These are phyloP conservation scores for Amphiprion percula DNA, from an alignment of 2,113 vertebrate genomes.

Conservation along the genomic window DNA sequence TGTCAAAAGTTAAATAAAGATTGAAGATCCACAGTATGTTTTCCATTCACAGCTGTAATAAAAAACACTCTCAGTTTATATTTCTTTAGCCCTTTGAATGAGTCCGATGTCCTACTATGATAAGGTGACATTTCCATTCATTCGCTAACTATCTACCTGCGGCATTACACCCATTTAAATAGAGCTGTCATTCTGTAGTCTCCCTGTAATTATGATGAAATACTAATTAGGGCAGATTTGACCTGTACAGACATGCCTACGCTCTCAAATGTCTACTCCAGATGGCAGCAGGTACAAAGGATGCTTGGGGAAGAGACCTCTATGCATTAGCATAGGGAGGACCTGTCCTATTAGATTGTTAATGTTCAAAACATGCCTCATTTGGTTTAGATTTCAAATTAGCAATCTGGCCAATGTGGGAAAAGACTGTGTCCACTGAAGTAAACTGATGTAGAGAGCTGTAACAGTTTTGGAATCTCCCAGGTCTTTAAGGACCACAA, in stretches of 20 bases:
- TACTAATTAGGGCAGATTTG: slow-evolving; percentile 75
- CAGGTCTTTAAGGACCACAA: background rate
- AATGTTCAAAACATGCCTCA: slow-evolving; percentile 46
- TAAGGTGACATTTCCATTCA: slow-evolving; percentile 37
- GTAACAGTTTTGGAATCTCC: background rate
- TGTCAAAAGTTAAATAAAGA: background rate
- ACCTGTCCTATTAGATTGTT: slow-evolving; percentile 38
- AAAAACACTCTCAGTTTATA: background rate
- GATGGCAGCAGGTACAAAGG: slow-evolving; percentile 75
- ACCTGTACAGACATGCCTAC: slow-evolving; percentile 69
- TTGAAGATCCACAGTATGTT: background rate
- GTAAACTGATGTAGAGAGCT: background rate
- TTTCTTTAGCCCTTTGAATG: slow-evolving; percentile 10
- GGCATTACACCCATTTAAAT: slow-evolving; percentile 66
- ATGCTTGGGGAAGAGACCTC: slow-evolving; percentile 60
- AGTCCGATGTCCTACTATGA: slow-evolving; percentile 13
- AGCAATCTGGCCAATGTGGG: slow-evolving; percentile 8
- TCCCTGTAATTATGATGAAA: slow-evolving; percentile 78
- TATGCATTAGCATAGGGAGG: slow-evolving; percentile 33
- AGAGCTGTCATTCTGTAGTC: slow-evolving; percentile 68
- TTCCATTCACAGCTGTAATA: background rate
- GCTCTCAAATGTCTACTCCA: slow-evolving; percentile 72
- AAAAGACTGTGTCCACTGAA: slow-evolving; percentile 8
- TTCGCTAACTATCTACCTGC: slow-evolving; percentile 36
- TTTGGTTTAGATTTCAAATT: slow-evolving; percentile 42